phyloP scores from a whole-genome alignment of 2,797 vertebrate species.

The Staurois parvus region DNA sequence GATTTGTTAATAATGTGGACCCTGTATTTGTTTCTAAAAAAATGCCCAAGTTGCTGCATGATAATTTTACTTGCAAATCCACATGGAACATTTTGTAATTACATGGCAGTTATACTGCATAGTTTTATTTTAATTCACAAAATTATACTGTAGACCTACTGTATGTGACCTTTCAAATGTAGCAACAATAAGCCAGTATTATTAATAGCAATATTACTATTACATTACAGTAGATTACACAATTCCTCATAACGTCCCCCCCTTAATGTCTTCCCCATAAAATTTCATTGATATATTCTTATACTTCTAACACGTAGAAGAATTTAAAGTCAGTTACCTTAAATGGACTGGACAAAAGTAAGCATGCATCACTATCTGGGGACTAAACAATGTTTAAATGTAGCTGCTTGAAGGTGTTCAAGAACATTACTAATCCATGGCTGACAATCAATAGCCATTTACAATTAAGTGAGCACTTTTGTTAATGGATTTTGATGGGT shows the following conservation, averaged over 20 bases:
- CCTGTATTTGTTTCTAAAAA: too few relatives aligned
- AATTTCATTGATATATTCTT: neutral
- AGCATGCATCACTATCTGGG: constrained; percentile 25
- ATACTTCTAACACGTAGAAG: neutral
- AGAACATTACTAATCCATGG: constrained; percentile 40
- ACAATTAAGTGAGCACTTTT: constrained; percentile 50
- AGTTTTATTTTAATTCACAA: too few relatives aligned
- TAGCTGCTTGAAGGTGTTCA: constrained; percentile 45
- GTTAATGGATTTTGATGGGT: constrained; percentile 54
- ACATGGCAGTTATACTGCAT: too few relatives aligned
- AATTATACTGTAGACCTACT: too few relatives aligned
- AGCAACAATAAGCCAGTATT: neutral
- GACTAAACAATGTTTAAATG: constrained; percentile 47
- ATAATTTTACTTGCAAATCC: too few relatives aligned
- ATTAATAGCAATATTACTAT: neutral
- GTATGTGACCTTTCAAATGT: too few relatives aligned
- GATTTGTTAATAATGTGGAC: too few relatives aligned
- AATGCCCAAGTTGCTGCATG: too few relatives aligned
- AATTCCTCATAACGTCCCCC: neutral
- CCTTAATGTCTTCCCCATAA: neutral
- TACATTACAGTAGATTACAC: neutral
- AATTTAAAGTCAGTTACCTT: neutral
- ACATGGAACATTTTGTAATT: too few relatives aligned
- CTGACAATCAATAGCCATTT: constrained; percentile 46
- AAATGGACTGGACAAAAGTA: constrained; percentile 33